Conservation (phyloP, 1,140 invertebrate genomes). For the Pseudomyrmex pallidus region DNA sequence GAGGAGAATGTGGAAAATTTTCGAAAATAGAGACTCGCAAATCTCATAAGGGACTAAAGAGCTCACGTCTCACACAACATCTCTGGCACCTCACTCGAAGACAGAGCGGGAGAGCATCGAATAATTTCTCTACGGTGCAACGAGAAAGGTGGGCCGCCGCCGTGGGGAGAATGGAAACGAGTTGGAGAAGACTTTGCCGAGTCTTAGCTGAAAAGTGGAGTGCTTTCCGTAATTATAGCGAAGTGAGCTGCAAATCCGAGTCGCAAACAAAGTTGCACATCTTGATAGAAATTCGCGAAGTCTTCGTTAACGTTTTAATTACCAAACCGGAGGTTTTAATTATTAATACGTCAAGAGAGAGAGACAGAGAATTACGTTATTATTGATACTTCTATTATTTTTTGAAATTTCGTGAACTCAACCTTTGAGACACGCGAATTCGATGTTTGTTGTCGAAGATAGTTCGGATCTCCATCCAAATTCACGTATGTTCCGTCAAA, state of each 20-base stretch:
- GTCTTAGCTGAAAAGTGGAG: conserved; percentile 51
- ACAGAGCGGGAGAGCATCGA: conserved; percentile 8
- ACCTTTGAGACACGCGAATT: no score
- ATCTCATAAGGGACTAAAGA: conserved; percentile 18
- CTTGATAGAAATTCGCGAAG: conserved; percentile 18
- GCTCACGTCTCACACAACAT: conserved; percentile 39
- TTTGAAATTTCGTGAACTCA: no score
- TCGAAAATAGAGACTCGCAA: conserved; percentile 34
- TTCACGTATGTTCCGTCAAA: neutral
- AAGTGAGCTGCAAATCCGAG: conserved; percentile 39
- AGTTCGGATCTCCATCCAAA: neutral
- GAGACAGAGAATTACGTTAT: no score
- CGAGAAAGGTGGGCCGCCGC: neutral
- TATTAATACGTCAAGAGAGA: neutral
- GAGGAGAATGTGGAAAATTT: neutral
- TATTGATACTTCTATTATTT: no score
- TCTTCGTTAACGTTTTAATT: conserved; percentile 59
- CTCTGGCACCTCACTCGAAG: conserved; percentile 7
- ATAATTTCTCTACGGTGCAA: conserved; percentile 42
- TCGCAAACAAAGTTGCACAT: conserved; percentile 43
- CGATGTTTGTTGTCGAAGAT: neutral
- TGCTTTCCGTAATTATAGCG: conserved; percentile 57
- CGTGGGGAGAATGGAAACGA: conserved; percentile 49
- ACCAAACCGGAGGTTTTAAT: conserved; percentile 51
- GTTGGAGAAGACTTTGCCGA: conserved; percentile 36